Percentiles rank a stretch among this genome's conserved stretches.
Evolutionary conservation across 2,113 vertebrate genomes (phyloP).

Genomic region (Tapirus terrestris): DNA sequence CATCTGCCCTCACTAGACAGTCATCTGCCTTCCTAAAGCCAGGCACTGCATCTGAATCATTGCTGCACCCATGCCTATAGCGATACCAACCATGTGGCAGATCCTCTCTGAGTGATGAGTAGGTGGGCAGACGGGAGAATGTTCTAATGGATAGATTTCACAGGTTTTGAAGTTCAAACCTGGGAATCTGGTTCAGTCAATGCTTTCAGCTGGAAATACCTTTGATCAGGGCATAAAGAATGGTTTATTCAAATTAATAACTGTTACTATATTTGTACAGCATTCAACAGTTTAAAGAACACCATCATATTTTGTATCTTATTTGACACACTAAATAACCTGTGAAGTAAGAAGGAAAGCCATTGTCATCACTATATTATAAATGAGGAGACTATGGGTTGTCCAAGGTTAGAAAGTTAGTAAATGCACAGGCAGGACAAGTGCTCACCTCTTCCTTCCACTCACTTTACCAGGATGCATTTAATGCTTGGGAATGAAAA

Average conservation of each 20-base stretch:
- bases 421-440: background rate
- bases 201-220: background rate
- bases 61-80: too few species aligned
- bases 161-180: constrained; percentile 6
- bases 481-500: background rate
- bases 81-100: background rate
- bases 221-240: background rate
- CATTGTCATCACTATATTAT: background rate
- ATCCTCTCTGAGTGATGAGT: background rate
- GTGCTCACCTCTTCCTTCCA: background rate
- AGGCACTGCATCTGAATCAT: background rate
- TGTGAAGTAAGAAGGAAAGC: background rate
- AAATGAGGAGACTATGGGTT: background rate
- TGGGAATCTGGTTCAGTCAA: background rate
- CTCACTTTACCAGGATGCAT: background rate
- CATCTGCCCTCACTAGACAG: background rate
- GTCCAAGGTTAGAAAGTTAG: background rate
- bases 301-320: background rate
- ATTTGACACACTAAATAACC: background rate
- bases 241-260: background rate
- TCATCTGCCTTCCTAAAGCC: background rate
- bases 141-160: background rate
- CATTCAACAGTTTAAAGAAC: background rate
- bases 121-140: too few species aligned
- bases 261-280: background rate